phyloP scores from a whole-genome alignment of 2,888 invertebrate species.

The Epinotia ramella region DNA sequence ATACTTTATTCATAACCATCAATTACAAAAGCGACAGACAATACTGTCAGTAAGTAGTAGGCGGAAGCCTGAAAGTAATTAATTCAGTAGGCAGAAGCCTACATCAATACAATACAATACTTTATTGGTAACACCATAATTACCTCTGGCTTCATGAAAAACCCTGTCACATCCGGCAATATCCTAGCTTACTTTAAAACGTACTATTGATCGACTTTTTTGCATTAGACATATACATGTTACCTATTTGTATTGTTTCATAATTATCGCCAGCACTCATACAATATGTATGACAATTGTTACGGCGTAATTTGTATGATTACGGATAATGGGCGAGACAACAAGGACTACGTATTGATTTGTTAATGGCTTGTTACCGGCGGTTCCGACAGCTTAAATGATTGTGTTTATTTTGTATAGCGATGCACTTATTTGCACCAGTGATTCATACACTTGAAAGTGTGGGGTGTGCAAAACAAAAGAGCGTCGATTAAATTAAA shows the following conservation, averaged over 20 bases:
- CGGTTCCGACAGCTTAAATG: constrained; percentile 28
- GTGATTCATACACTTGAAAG: not conserved
- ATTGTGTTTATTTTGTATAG: constrained; percentile 16
- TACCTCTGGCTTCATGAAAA: no score
- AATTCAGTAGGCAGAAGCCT: no score
- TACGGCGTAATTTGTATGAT: constrained; percentile 37
- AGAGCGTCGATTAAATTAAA: not conserved
- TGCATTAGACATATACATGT: not conserved
- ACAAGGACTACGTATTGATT: constrained; percentile 35
- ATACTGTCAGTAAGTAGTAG: no score
- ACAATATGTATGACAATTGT: constrained; percentile 38
- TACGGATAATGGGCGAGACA: constrained; percentile 37
- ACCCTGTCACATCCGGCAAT: no score
- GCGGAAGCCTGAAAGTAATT: no score
- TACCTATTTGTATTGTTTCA: constrained; percentile 16
- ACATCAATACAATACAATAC: no score
- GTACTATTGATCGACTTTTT: constrained; percentile 1
- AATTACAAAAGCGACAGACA: no score
- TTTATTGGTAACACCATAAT: no score
- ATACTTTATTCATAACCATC: no score
- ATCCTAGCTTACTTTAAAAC: no score
- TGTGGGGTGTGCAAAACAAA: not conserved
- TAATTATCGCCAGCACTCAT: constrained; percentile 27
- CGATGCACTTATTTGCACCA: not conserved
- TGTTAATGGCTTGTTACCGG: constrained; percentile 36